Base-by-base conservation (phyloP, 2,797 vertebrate species). In the Sciurus carolinensis region DNA sequence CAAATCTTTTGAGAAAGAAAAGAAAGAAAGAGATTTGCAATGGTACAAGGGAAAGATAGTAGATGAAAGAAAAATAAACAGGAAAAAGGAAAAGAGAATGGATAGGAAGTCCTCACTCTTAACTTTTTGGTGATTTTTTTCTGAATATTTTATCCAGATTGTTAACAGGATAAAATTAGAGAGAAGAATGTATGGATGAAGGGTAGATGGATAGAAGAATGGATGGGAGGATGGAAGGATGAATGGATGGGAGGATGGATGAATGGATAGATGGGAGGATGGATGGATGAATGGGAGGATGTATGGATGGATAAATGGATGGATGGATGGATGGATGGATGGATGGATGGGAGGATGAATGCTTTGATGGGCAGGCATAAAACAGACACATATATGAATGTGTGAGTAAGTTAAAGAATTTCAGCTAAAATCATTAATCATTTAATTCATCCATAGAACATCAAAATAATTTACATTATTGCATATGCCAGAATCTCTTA, bases 1-100 rank as follows among this genome's bases (percentile, higher is more conserved):
- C 87, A 30, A 97, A 50, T 76, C 97, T 72, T 76, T 5, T 72
- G 96, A 2, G 91, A n/a, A n/a, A 36, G 36, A 36, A 57, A 75
- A 57, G 2, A 73, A 28, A 91, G 52, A 54, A 90, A 82, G 52
- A 84, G 33, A 52, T 5, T 33, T 39, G n/a, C 22, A 73, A 69
- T 6, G 54, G 44, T 33, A 52, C 7, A 54, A 47, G 42, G 64
- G 71, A 83, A 52, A 62, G 42, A 66, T 1, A 33, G 18, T 7
- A 77, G 39, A 59, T 7, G 28, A 47, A 72, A 30, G 39, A 39
- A 79, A 94, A 89, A 28, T 7, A 90, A 28, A 52, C 30, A 57
- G 62, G 24, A 42, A 44, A 12, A 54, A 26, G 44, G 22, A 64
- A 50, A 26, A 52, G 3, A 24, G 26, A 36, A 33, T 11, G 11